phyloP scores from a whole-genome alignment of 23 tunicate genomes.

The Phallusia fumigata region DNA sequence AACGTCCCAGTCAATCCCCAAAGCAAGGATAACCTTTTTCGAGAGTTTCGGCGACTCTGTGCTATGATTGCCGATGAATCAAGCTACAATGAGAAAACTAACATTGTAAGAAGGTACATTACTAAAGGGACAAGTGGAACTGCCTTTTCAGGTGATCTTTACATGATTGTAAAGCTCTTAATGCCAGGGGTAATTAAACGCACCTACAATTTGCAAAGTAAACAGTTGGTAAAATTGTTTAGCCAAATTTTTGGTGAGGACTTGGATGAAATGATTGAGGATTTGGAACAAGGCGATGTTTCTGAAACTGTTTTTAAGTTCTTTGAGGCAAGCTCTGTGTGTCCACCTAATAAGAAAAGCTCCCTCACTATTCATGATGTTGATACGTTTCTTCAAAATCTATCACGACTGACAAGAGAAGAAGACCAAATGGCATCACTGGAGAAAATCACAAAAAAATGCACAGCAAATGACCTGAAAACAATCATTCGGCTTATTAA shows the following conservation, averaged over 20 bases:
- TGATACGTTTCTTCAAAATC: slow-evolving; percentile 66
- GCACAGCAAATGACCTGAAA: slow-evolving; percentile 89
- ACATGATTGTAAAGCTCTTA: slow-evolving; percentile 58
- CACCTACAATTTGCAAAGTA: slow-evolving; percentile 82
- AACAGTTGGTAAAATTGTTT: slow-evolving; percentile 77
- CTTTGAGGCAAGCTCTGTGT: slow-evolving; percentile 64
- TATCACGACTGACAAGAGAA: slow-evolving; percentile 67
- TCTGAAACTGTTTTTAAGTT: slow-evolving; percentile 84
- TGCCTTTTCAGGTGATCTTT: slow-evolving; percentile 81
- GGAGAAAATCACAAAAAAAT: slow-evolving; percentile 45
- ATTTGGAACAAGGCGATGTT: slow-evolving; percentile 96
- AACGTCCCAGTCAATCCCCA: background rate
- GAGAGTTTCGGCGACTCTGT: slow-evolving; percentile 90
- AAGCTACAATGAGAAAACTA: slow-evolving; percentile 90
- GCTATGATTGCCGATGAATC: slow-evolving; percentile 87
- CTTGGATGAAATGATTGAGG: slow-evolving; percentile 83
- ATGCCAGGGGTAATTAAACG: slow-evolving; percentile 83
- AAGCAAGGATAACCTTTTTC: slow-evolving; percentile 76
- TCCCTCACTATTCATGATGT: slow-evolving; percentile 77
- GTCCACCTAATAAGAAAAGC: slow-evolving; percentile 80
- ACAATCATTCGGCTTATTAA: slow-evolving; percentile 73
- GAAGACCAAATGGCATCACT: slow-evolving; percentile 70
- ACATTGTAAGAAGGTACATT: slow-evolving; percentile 60
- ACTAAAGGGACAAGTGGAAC: slow-evolving; percentile 55
- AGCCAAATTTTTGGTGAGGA: slow-evolving; percentile 68